Evolutionary conservation across 2,888 invertebrate species (phyloP).

Genomic region (Harpalus rufipes): DNA sequence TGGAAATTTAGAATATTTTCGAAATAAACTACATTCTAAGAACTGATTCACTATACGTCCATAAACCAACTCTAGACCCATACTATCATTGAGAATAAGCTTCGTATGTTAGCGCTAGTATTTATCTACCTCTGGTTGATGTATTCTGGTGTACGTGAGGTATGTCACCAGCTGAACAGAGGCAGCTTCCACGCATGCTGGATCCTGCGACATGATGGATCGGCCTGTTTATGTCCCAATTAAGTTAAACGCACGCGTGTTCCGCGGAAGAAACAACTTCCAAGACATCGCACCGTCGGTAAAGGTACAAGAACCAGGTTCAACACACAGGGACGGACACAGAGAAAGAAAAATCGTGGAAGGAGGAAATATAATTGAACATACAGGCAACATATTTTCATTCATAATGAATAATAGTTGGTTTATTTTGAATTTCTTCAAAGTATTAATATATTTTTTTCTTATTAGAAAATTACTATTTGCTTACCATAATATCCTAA

Average conservation of each 20-base stretch:
- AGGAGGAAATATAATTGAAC: no score
- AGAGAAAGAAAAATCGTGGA: neutral
- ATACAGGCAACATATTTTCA: no score
- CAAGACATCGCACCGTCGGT: constrained; percentile 21
- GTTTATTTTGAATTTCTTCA: no score
- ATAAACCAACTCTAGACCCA: no score
- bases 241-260: constrained; percentile 69
- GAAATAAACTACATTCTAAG: no score
- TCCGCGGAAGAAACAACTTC: constrained; percentile 52
- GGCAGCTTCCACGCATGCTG: constrained; percentile 66
- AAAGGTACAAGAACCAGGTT: neutral
- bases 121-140: constrained; percentile 3
- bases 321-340: constrained; percentile 18
- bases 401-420: no score
- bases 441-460: no score
- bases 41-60: no score
- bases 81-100: neutral
- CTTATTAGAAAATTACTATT: no score
- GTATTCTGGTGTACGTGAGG: constrained; percentile 68
- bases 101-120: neutral
- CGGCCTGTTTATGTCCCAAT: constrained; percentile 74
- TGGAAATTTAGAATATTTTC: no score
- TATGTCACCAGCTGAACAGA: constrained; percentile 70
- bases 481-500: no score
- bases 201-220: constrained; percentile 73